Percentiles rank a stretch among this genome's conserved stretches.
Conservation (phyloP, 2,113 vertebrate species). For the Larimichthys polyactis region DNA sequence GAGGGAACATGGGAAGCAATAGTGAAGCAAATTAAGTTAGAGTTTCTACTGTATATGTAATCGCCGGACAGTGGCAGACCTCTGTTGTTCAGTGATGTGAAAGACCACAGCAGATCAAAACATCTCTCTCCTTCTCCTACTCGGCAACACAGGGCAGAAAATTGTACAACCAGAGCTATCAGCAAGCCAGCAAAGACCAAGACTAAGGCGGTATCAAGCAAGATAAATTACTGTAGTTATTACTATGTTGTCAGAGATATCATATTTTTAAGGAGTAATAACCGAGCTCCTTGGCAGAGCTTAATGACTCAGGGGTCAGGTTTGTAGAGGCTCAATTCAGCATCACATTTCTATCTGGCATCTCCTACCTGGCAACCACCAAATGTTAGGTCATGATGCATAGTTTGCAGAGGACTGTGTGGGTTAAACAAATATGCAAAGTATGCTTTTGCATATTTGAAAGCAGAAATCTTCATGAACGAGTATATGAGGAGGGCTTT, state of each 20-base stretch:
- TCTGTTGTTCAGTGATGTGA: constrained; percentile 27
- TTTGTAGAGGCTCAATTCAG: constrained; percentile 49
- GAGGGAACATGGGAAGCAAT: constrained; percentile 48
- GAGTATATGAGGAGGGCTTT: not conserved
- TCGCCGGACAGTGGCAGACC: constrained; percentile 49
- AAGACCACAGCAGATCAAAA: constrained; percentile 60
- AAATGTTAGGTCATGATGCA: constrained; percentile 35
- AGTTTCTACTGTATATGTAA: constrained; percentile 46
- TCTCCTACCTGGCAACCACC: constrained; percentile 22
- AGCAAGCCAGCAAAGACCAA: constrained; percentile 41
- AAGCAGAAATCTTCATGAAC: not conserved
- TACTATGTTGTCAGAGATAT: constrained; percentile 65
- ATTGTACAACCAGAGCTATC: constrained; percentile 30
- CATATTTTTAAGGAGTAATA: constrained; percentile 66
- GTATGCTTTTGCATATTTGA: constrained; percentile 14
- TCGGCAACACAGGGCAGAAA: constrained; percentile 19
- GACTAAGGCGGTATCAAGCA: constrained; percentile 41
- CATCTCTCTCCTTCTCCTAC: constrained; percentile 27
- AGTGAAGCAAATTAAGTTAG: constrained; percentile 68
- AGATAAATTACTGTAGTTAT: constrained; percentile 66
- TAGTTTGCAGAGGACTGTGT: constrained; percentile 18
- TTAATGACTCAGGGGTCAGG: constrained; percentile 43
- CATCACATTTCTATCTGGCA: constrained; percentile 26
- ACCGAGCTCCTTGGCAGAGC: constrained; percentile 47
- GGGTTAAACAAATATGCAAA: constrained; percentile 1